Conservation (phyloP, 64 coral and sea anemone genomes). For the Pachyseris speciosa region DNA sequence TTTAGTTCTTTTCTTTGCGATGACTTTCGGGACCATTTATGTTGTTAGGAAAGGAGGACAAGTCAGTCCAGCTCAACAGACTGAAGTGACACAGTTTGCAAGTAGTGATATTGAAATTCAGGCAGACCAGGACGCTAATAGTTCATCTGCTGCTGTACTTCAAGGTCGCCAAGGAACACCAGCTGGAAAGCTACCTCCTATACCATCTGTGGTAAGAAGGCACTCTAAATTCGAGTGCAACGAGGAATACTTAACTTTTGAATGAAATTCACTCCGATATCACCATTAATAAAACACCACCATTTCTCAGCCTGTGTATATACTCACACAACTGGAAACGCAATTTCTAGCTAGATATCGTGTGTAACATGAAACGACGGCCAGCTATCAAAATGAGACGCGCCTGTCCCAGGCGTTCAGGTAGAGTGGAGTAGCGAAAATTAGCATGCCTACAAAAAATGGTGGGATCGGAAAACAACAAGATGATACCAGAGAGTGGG, state of each 20-base stretch:
- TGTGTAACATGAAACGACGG: too few relatives aligned
- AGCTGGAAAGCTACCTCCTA: slow-evolving; percentile 83
- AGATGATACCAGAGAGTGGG: too few relatives aligned
- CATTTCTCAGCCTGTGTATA: too few relatives aligned
- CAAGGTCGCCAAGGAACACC: slow-evolving; percentile 80
- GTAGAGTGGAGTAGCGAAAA: too few relatives aligned
- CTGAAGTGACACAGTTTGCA: slow-evolving; percentile 63
- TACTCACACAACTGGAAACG: too few relatives aligned
- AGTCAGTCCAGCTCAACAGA: slow-evolving; percentile 76
- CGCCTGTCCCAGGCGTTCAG: too few relatives aligned
- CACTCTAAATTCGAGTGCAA: neutral
- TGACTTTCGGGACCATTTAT: neutral
- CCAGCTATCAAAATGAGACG: too few relatives aligned
- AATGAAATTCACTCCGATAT: too few relatives aligned
- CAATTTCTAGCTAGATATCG: too few relatives aligned
- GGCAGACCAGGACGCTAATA: slow-evolving; percentile 12
- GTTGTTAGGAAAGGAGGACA: slow-evolving; percentile 82
- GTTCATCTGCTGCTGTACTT: slow-evolving; percentile 23
- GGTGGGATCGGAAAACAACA: too few relatives aligned
- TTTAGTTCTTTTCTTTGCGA: neutral
- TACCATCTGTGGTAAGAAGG: slow-evolving; percentile 44
- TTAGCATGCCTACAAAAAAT: too few relatives aligned
- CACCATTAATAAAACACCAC: too few relatives aligned
- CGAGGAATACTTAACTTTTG: neutral
- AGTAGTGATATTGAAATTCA: slow-evolving; percentile 65